Conservation (phyloP, 2,113 vertebrate species). For the Rhea pennata region DNA sequence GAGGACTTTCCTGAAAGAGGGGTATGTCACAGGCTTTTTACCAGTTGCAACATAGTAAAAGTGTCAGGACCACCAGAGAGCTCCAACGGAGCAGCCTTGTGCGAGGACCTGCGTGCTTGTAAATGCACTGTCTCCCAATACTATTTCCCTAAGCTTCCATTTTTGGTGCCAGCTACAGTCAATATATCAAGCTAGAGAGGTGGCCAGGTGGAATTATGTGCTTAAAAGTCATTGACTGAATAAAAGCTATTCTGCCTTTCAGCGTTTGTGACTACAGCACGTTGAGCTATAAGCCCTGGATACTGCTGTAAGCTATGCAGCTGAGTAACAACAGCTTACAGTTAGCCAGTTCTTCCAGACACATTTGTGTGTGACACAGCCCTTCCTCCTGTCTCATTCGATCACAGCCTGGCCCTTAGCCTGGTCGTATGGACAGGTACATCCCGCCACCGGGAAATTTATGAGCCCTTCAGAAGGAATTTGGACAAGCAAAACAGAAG, state of each 20-base stretch:
- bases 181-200: background rate
- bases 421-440: background rate
- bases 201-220: background rate
- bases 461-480: background rate
- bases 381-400: background rate
- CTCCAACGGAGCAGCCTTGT: background rate
- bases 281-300: background rate
- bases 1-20: background rate
- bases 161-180: background rate
- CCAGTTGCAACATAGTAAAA: background rate
- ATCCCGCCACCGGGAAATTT: background rate
- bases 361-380: background rate
- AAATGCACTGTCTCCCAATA: background rate
- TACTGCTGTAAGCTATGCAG: background rate
- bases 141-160: background rate
- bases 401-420: background rate
- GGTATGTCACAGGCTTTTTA: background rate
- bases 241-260: background rate
- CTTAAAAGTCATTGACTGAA: background rate
- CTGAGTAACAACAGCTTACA: background rate
- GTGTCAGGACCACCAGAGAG: background rate
- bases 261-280: background rate
- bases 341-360: background rate
- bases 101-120: background rate
- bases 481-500: background rate